phyloP scores from a whole-genome alignment of 2,113 vertebrate genomes.

The Psammodynastes pulverulentus region DNA sequence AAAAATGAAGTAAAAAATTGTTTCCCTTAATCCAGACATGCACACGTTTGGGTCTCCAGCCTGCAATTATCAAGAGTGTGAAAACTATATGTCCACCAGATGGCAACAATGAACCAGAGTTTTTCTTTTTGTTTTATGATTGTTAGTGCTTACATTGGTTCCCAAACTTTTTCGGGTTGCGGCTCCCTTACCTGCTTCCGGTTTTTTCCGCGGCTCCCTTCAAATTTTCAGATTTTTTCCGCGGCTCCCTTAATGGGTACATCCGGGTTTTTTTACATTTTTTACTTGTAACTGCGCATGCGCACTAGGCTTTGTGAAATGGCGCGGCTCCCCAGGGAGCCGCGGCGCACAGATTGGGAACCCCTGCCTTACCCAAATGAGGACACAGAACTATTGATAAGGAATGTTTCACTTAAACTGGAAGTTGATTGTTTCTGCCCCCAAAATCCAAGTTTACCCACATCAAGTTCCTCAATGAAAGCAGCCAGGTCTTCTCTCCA shows the following conservation, averaged over 20 bases:
- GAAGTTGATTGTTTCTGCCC: background rate
- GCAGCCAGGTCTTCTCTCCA: constrained; percentile 90
- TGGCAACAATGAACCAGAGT: background rate
- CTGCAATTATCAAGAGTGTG: background rate
- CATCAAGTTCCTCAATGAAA: constrained; percentile 87
- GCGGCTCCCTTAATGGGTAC: too few relatives aligned
- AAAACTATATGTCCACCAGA: background rate
- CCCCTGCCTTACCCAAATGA: background rate
- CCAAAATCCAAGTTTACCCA: constrained; percentile 38
- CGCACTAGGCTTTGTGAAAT: too few relatives aligned
- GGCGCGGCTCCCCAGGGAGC: too few relatives aligned
- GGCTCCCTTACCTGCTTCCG: too few relatives aligned
- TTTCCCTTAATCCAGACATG: background rate
- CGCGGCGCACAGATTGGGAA: too few relatives aligned
- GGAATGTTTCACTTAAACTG: too few relatives aligned
- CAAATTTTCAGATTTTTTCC: too few relatives aligned
- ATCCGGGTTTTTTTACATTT: too few relatives aligned
- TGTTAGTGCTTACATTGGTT: background rate
- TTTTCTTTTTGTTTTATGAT: background rate
- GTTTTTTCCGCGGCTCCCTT: too few relatives aligned
- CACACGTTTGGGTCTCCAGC: background rate
- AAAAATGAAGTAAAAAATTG: background rate
- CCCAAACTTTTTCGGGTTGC: too few relatives aligned
- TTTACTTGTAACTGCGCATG: too few relatives aligned
- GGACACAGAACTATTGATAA: background rate